A percentile compares a stretch with the other conserved stretches of the same genome.
These are phyloP conservation scores for Catocala sponsa DNA, from an alignment of 2,888 invertebrate species.

Conservation along the genomic window DNA sequence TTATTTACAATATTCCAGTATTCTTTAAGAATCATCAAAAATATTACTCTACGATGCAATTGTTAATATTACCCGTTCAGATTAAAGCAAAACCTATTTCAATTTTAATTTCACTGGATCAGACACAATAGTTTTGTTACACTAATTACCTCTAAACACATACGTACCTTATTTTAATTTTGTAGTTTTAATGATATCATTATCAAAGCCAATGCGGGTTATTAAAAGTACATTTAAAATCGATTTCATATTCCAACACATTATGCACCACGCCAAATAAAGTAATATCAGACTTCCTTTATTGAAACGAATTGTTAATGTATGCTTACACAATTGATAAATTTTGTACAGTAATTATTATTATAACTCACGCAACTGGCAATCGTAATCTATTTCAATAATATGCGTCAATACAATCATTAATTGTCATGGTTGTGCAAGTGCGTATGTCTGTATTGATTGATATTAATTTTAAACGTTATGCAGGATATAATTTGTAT, in stretches of 20 bases:
- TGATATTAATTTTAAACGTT: slow-evolving; percentile 31
- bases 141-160: background rate
- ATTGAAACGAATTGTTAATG: slow-evolving; percentile 20
- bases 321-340: slow-evolving; percentile 29
- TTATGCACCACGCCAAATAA: slow-evolving; percentile 2
- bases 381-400: slow-evolving; percentile 35
- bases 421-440: slow-evolving; percentile 32
- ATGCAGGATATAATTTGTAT: slow-evolving; percentile 28
- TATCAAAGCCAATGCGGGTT: slow-evolving; percentile 1
- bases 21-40: too few relatives aligned
- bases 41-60: too few relatives aligned
- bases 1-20: too few relatives aligned
- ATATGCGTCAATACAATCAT: slow-evolving; percentile 25
- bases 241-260: slow-evolving; percentile 19
- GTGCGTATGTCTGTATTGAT: slow-evolving; percentile 27
- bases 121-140: background rate
- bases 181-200: background rate
- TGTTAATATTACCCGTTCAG: too few relatives aligned
- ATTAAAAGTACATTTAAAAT: slow-evolving; percentile 11
- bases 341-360: slow-evolving; percentile 7
- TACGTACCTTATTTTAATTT: background rate
- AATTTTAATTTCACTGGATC: too few relatives aligned
- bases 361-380: slow-evolving; percentile 13
- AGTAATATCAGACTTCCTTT: slow-evolving; percentile 18
- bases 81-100: too few relatives aligned